Evolutionary conservation across 2,797 vertebrate species (phyloP), one percentile per base, ranked within the genome.

Genomic region (Dipus sagitta): DNA sequence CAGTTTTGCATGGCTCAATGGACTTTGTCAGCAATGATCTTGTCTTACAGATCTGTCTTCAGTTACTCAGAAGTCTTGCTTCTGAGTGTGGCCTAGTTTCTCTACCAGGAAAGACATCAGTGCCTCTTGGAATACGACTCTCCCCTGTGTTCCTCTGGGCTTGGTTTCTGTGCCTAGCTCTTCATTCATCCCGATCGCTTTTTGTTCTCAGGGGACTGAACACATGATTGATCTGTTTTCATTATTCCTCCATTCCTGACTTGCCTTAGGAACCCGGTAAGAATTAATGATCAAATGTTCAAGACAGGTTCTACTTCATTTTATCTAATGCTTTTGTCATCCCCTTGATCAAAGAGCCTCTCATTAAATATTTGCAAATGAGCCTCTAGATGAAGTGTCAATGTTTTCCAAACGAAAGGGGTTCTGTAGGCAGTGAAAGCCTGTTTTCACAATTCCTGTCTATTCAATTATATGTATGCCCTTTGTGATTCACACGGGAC

Each of bases 321-420:
- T 81, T 86, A 30, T 54, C 67, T 23, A 82, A 60, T 79, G 30
- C 74, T 96, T 89, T 92, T 74, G 80, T 60, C 65, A 62, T 77
- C 30, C 64, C 24, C 80, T 24, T 92, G 52, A 28, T 52, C 62
- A 62, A 52, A 81, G 18, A 30, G 30, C 23, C 20, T 52, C 76
- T 86, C 21, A 1, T 24, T 78, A 79, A 94, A 81, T 89, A 84
- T 88, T 76, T 94, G 83, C 70, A 92, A 93, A 88, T 42, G 64
- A 42, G 84, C 70, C 1, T 62, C 17, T 75, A 62, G 77, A 87
- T 65, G 78, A 87, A n/a, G 26, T 42, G 68, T 78, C 28, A 23
- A 34, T 0, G 6, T 26, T 86, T 95, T 79, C 80, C 86, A 92
- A 28, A 79, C 52, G 28, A 64, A 28, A 71, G 17, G 13, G 13